Base-by-base conservation (phyloP, 1,140 invertebrate genomes). In the Whitmania pigra region DNA sequence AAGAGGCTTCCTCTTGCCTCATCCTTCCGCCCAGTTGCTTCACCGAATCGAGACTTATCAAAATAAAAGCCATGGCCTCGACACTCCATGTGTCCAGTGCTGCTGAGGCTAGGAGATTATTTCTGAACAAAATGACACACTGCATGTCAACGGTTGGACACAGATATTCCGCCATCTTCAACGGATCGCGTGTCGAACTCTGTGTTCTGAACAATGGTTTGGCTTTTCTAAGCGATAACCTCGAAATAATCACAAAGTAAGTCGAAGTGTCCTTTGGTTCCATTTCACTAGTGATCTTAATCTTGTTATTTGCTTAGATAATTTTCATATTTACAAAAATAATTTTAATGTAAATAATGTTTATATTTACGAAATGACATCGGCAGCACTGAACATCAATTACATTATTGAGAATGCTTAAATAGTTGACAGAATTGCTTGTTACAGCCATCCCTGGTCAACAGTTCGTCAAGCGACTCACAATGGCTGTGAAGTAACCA, bases 381-480 rank as follows among this genome's bases (percentile, higher is more conserved):
- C 57, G 22, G 29, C 18, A 63, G 9, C 20, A 63, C 20, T 25
- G 9, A 57, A 57, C 20, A 63, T 63, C 3, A 63, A n/a, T 31
- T 27, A 36, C 31, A 36, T 36, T 43, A 40, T 15, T n/a, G 43
- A 20, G 36, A 43, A 70, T 70, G n/a, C 27, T 13, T 43, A 43
- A 49, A 49, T 49, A 17, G 43, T 49, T 17, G 9, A 17, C 13
- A 1, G 9, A 20, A 70, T 49, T 40, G 5, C 69, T 22, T 20
- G 29, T 31, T 25, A n/a, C 67, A 68, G 69, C 43, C 53, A 53
- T n/a, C n/a, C 31, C n/a, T 70, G 69, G 69, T 53, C 43, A 2
- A 25, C 43, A 13, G 11, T 70, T 22, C 36, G 53, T 18, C 49
- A 36, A 22, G 69, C 69, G 4, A 70, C 69, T 17, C 69, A 70